phyloP scores from a whole-genome alignment of 2,797 vertebrate species.

The Heteromormyrus szaboi region DNA sequence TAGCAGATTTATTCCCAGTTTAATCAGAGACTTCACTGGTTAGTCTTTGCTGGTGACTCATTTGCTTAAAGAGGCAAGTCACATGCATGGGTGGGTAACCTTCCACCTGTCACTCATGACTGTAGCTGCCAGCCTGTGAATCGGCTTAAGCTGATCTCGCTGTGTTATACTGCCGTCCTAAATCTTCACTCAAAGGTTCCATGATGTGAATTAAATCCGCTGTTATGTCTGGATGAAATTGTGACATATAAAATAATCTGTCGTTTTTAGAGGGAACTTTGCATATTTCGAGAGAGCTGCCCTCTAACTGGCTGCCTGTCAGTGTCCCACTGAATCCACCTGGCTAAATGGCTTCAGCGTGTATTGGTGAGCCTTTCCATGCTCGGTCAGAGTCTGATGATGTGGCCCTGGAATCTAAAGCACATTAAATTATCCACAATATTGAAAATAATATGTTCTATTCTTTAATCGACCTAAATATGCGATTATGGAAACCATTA shows the following conservation, averaged over 20 bases:
- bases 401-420: background rate
- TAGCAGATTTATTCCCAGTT: background rate
- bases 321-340: background rate
- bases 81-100: background rate
- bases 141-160: background rate
- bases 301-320: background rate
- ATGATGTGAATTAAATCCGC: background rate
- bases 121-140: background rate
- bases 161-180: background rate
- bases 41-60: background rate
- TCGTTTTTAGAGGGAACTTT: background rate
- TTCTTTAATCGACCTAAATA: background rate
- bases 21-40: background rate
- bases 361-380: background rate
- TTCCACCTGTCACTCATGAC: background rate
- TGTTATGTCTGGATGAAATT: background rate
- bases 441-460: background rate
- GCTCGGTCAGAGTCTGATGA: background rate
- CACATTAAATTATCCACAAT: background rate
- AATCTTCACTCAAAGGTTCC: background rate
- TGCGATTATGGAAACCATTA: constrained; percentile 4
- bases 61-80: background rate
- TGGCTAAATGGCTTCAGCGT: background rate
- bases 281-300: background rate
- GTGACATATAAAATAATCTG: background rate